Evolutionary conservation across 2,888 invertebrate species (phyloP).

Genomic region (Epirrhoe tristata): DNA sequence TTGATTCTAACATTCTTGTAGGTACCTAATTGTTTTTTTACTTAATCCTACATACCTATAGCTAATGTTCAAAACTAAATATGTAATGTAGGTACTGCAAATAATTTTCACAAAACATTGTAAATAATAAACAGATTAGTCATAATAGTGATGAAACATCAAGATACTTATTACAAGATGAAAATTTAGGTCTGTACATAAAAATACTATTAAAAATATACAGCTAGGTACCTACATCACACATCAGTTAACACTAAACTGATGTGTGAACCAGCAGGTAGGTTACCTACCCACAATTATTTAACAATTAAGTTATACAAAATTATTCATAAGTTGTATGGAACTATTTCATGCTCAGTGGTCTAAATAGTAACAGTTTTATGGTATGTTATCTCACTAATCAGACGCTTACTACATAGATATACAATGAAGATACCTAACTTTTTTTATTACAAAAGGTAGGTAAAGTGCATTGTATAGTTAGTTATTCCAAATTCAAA

Average conservation of each 20-base stretch:
- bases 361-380: slow-evolving; percentile 36
- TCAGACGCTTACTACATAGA: slow-evolving; percentile 8
- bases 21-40: too few relatives aligned
- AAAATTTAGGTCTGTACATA: background rate
- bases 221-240: slow-evolving; percentile 10
- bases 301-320: background rate
- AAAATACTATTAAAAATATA: background rate
- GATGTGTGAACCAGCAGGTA: background rate
- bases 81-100: background rate
- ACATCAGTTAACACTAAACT: background rate
- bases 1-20: too few relatives aligned
- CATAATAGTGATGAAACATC: background rate
- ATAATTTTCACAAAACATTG: slow-evolving; percentile 11
- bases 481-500: slow-evolving; percentile 33
- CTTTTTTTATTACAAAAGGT: slow-evolving; percentile 12
- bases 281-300: background rate
- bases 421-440: background rate
- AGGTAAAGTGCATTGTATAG: slow-evolving; percentile 3
- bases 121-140: slow-evolving; percentile 23
- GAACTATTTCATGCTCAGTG: slow-evolving; percentile 53
- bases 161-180: background rate
- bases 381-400: slow-evolving; percentile 24
- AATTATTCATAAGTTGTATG: slow-evolving; percentile 35
- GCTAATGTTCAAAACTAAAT: background rate
- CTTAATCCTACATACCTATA: too few relatives aligned